Base-by-base conservation (phyloP, 2,888 invertebrate genomes). In the Diaprepes abbreviatus region DNA sequence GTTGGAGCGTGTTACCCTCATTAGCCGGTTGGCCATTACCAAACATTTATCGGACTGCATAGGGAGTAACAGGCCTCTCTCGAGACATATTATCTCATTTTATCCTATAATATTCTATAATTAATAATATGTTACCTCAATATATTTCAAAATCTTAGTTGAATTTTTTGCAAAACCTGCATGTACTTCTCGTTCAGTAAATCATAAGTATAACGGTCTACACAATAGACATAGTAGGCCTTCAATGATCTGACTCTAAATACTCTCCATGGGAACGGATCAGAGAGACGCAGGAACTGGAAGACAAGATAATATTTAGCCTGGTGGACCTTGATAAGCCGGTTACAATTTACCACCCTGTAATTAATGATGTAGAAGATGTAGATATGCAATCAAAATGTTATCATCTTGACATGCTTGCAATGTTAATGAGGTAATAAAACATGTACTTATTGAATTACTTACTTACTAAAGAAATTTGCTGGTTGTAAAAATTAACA, bases 281-380 rank as follows among this genome's bases (percentile, higher is more conserved):
- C 58, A 43, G 14, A 40, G 57, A 40, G 57, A 57, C 38, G 58
- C 58, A 58, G 40, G 43, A 38, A 40, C 54, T 64, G 64, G 64
- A 64, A 55, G 69, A 69, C 58, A 54, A 69, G 69, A 69, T 69
- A 69, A 64, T 58, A 54, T 59, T 64, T 65, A 59, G 69, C 54
- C 58, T 65, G 64, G 52, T 36, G 59, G 54, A 59, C 65, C 54
- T 59, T 65, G 69, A 69, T 69, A 69, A 69, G 59, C 69, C 54
- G 19, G 19, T 48, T 43, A 35, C 62, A 21, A 48, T 68, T 68
- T 68, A 63, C 68, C 63, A 63, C 68, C 68, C 62, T 63, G 48
- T 63, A 63, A 68, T 68, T 68, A 68, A 68, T 68, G 43, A 50
- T 24, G 14, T 19, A 63, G 57, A 57, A 62, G 43, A 50, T 24